Conservation (phyloP, 2,113 vertebrate genomes). For the Perognathus longimembris region DNA sequence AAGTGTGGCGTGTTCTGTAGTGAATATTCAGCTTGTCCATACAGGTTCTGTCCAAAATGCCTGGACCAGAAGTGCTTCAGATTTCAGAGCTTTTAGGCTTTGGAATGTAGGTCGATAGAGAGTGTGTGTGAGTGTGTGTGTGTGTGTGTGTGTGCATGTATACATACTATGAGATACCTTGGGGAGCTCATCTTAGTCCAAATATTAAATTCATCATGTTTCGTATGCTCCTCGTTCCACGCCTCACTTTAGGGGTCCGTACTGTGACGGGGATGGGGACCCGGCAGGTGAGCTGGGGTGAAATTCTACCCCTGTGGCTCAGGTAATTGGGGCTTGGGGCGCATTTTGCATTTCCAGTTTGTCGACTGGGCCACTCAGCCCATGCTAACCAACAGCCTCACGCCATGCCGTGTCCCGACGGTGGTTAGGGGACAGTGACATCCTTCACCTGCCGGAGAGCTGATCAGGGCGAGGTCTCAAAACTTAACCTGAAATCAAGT, state of each 20-base stretch:
- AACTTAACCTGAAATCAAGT: background rate
- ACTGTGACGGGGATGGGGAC: background rate
- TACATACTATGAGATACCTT: no score
- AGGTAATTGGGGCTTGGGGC: background rate
- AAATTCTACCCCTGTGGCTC: background rate
- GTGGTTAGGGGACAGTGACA: background rate
- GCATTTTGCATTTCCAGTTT: background rate
- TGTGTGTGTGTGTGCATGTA: no score
- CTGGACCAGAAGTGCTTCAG: background rate
- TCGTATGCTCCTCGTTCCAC: no score
- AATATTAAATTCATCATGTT: background rate
- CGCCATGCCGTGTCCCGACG: background rate
- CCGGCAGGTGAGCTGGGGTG: background rate
- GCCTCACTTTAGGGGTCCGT: background rate
- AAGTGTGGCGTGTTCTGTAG: background rate
- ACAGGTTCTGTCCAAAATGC: background rate
- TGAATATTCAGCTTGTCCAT: background rate
- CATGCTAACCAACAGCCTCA: background rate
- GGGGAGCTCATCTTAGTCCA: background rate
- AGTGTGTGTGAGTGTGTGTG: no score
- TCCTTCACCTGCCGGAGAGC: background rate
- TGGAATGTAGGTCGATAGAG: background rate
- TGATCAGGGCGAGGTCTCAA: background rate
- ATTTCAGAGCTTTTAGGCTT: background rate
- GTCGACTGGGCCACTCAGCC: background rate